phyloP scores from a whole-genome alignment of 1,140 invertebrate species.

The Chionoecetes opilio region DNA sequence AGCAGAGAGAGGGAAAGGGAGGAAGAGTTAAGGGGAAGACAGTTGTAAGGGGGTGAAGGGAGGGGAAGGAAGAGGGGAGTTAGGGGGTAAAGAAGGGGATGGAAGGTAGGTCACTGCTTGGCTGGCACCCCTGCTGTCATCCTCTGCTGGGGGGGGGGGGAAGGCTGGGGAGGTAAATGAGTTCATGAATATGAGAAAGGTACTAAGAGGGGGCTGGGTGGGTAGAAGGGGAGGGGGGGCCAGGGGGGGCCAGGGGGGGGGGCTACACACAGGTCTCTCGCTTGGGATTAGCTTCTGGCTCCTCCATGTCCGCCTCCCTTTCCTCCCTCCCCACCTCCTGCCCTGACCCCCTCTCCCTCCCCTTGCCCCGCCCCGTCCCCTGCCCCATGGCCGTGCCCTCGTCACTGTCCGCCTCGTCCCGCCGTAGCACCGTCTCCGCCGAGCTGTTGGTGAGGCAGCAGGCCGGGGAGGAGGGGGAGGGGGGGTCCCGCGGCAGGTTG shows the following conservation, averaged over 20 bases:
- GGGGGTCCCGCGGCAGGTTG: neutral
- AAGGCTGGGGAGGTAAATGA: too few relatives aligned
- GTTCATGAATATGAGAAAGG: too few relatives aligned
- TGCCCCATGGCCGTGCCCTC: neutral
- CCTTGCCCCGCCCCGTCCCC: neutral
- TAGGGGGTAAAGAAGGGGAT: too few relatives aligned
- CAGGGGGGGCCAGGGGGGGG: neutral
- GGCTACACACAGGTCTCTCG: conserved; percentile 73
- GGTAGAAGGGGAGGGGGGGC: neutral
- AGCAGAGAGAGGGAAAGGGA: too few relatives aligned
- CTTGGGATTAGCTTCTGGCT: conserved; percentile 72
- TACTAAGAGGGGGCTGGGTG: neutral
- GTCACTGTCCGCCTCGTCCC: conserved; percentile 38
- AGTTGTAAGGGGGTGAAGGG: too few relatives aligned
- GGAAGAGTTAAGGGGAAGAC: too few relatives aligned
- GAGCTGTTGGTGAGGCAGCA: conserved; percentile 72
- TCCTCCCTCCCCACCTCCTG: neutral
- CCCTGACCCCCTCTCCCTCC: neutral
- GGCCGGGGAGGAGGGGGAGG: conserved; percentile 36
- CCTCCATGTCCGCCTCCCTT: neutral
- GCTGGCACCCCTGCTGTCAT: too few relatives aligned
- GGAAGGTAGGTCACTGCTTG: too few relatives aligned
- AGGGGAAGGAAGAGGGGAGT: too few relatives aligned
- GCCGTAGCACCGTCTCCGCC: conserved; percentile 67
- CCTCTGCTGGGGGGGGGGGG: too few relatives aligned